Base-by-base conservation (phyloP, 2,888 invertebrate species). In the Podabrus alpinus region DNA sequence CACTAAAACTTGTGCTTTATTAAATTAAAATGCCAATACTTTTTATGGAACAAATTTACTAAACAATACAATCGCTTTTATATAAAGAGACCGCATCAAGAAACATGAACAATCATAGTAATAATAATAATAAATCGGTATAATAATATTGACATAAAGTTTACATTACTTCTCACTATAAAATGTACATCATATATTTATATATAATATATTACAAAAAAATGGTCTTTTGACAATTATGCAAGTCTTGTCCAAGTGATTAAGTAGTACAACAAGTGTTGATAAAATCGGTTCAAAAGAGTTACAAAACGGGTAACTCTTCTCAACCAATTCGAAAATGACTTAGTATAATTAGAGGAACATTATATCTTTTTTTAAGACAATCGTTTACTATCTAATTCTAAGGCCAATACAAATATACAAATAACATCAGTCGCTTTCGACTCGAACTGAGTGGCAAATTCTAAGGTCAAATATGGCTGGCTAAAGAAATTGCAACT, bases 341-440 rank as follows among this genome's bases (percentile, higher is more conserved):
- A 87, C 87, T 87, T 87, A 87, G 86, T 87, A 85, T 79, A 85
- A 83, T 83, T 85, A 85, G 84, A 87, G 87, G 87, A 87, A 87
- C 87, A 87, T 87, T 83, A 84, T 83, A 85, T 86, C 84, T 85
- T 86, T 85, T 84, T 85, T 85, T 84, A 86, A 85, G 83, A 84
- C 82, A 83, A 83, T 81, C 80, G 81, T 80, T 79, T 76, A 78
- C 79, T 80, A 81, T 81, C 82, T 82, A 82, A 82, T 80, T 77
- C 83, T 84, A 84, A 82, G 78, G 80, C 78, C 82, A 76, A 79
- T 79, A 79, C 79, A 78, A 81, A 82, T 80, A 79, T 80, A 81
- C 79, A 81, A 78, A 79, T 75, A 74, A 80, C 76, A 78, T 79
- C 77, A 78, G 77, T 76, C 78, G 76, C 75, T 75, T 74, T 74